These are phyloP conservation scores for Sphaerodactylus townsendi DNA, from an alignment of 2,113 vertebrate species.

Conservation along the genomic window DNA sequence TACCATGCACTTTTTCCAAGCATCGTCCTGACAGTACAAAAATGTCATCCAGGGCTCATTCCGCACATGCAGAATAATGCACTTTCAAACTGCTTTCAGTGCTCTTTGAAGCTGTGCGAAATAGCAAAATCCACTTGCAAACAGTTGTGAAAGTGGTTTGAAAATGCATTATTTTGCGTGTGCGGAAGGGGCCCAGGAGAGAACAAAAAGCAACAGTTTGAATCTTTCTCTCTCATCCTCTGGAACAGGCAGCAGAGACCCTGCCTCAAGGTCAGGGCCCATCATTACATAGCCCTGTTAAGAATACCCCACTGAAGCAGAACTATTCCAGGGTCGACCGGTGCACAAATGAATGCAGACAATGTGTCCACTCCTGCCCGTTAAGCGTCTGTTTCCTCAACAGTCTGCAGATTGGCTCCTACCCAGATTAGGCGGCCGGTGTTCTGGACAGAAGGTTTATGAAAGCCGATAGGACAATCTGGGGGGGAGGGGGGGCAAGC, in stretches of 20 bases:
- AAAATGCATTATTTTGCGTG: no score
- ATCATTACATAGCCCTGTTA: neutral
- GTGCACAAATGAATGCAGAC: neutral
- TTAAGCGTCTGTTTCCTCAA: slow-evolving; percentile 43
- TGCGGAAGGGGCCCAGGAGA: no score
- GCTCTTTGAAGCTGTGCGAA: no score
- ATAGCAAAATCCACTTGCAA: no score
- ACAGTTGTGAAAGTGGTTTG: no score
- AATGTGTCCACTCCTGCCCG: slow-evolving; percentile 20
- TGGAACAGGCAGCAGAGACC: neutral
- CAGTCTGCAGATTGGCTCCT: slow-evolving; percentile 45
- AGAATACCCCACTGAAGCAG: neutral
- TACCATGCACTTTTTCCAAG: no score
- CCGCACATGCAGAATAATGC: no score
- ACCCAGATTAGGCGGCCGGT: slow-evolving; percentile 20
- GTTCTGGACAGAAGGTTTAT: slow-evolving; percentile 29
- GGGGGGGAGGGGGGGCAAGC: slow-evolving; percentile 19
- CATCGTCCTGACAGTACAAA: neutral
- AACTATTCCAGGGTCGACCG: neutral
- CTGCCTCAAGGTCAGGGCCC: neutral
- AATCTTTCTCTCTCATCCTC: neutral
- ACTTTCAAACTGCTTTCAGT: no score
- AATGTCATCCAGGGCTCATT: no score
- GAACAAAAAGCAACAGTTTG: no score
- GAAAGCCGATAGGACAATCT: slow-evolving; percentile 42